These are phyloP conservation scores for Varecia variegata DNA, from an alignment of 2,797 vertebrate species.

Conservation along the genomic window DNA sequence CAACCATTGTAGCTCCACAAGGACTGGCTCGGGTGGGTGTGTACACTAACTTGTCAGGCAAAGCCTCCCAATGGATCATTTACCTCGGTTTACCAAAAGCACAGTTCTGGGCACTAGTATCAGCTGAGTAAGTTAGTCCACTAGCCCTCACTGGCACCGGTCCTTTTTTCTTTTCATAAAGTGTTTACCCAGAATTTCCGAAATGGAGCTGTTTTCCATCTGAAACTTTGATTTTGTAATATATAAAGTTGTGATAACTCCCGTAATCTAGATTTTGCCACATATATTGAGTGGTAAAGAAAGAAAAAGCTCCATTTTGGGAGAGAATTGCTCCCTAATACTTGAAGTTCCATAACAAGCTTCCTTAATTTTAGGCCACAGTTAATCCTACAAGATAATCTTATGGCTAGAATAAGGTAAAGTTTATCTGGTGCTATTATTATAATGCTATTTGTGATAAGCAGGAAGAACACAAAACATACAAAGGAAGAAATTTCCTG, in stretches of 20 bases:
- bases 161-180: background rate
- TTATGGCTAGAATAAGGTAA: background rate
- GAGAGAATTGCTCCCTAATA: background rate
- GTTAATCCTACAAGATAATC: background rate
- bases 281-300: background rate
- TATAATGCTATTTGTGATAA: background rate
- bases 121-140: background rate
- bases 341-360: background rate
- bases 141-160: background rate
- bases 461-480: background rate
- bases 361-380: background rate
- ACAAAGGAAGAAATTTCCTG: background rate
- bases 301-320: background rate
- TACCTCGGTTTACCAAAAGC: background rate
- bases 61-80: background rate
- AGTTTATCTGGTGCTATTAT: background rate
- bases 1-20: background rate
- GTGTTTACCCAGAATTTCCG: background rate
- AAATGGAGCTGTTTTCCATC: background rate
- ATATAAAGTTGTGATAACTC: background rate
- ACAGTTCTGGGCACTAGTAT: background rate
- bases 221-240: slow-evolving; percentile 12
- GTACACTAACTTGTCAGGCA: background rate
- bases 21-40: background rate
- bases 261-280: background rate